Base-by-base conservation (phyloP, 2,113 vertebrate species). In the Eclectus roratus region DNA sequence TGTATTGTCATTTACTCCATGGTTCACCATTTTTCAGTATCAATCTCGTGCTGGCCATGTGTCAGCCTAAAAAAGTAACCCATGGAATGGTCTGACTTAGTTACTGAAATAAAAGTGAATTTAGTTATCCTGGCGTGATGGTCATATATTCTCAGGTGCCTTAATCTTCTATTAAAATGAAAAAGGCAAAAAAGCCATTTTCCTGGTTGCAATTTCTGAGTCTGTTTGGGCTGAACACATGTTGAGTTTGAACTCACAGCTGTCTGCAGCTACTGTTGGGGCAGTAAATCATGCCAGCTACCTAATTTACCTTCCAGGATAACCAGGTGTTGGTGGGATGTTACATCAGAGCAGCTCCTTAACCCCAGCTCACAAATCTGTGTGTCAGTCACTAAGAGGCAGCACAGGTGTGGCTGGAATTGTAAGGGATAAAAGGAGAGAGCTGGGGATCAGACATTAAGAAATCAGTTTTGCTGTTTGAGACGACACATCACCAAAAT, bases 211-310 rank as follows among this genome's bases (percentile, higher is more conserved):
- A 19, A 0, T 71, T 89, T 87, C 55, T 44, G 27, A 73, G 17
- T 17, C 6, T 29, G 0, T 39, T 50, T 55, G 19, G 0, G 3
- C 50, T 17, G 70, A 66, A 31, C 1, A 5, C 14, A 4, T 1
- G 23, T 44, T 29, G 27, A 6, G 9, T n/a, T 70, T 13, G 17
- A 63, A 47, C 37, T 71, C n/a, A 9, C 6, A 18, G 27, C 0
- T 47, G 44, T 31, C 41, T 19, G 13, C 2, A 56, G 64, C 24
- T 66, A 0, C 46, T 23, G 7, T 1, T 0, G 0, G 82, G 52
- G 17, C 61, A 93, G 65, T 11, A 35, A 35, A 47, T n/a, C 53
- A 7, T 0, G 2, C 24, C 3, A 9, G 13, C 21, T 21, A 12
- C 25, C 55, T 15, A 47, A 47, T 63, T 73, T 29, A 27, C 69